These are phyloP conservation scores for Drosophila guanche DNA, from an alignment of 1,140 invertebrate species.

Conservation along the genomic window DNA sequence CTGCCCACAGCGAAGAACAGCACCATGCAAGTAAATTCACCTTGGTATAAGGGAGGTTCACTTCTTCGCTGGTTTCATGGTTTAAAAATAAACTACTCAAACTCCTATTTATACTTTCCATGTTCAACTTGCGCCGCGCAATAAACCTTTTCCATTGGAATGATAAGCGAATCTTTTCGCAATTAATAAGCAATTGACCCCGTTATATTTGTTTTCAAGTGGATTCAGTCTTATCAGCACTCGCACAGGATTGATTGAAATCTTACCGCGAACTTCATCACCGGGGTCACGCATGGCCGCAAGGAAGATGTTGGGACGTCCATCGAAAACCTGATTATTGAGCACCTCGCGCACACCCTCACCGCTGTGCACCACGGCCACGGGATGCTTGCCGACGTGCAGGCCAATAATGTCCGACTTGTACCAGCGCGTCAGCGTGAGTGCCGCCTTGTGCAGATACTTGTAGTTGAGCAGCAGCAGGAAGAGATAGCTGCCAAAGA, in stretches of 20 bases:
- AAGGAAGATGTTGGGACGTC: conserved; percentile 62
- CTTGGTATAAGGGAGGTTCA: too few species aligned
- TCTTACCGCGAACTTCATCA: conserved; percentile 77
- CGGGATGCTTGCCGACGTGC: conserved; percentile 76
- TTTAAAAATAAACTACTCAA: too few species aligned
- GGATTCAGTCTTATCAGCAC: conserved; percentile 1
- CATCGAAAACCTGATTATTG: conserved; percentile 83
- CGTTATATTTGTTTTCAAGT: neutral
- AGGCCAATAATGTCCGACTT: conserved; percentile 84
- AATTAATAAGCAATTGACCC: conserved; percentile 39
- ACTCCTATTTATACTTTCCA: neutral
- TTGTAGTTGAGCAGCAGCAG: conserved; percentile 71
- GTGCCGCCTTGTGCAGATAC: conserved; percentile 72
- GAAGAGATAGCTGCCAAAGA: conserved; percentile 80
- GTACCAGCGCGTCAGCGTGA: conserved; percentile 75
- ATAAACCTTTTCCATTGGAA: neutral
- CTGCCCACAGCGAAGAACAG: too few species aligned
- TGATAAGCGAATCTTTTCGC: conserved; percentile 27
- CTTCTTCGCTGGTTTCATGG: too few species aligned
- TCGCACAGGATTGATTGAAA: neutral
- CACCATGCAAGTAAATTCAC: too few species aligned
- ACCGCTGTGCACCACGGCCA: conserved; percentile 80
- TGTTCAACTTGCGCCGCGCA: conserved; percentile 1
- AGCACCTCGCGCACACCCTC: conserved; percentile 83
- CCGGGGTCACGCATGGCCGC: conserved; percentile 60